phyloP scores from a whole-genome alignment of 2,888 invertebrate species.

The Sphaerophoria rueppellii region DNA sequence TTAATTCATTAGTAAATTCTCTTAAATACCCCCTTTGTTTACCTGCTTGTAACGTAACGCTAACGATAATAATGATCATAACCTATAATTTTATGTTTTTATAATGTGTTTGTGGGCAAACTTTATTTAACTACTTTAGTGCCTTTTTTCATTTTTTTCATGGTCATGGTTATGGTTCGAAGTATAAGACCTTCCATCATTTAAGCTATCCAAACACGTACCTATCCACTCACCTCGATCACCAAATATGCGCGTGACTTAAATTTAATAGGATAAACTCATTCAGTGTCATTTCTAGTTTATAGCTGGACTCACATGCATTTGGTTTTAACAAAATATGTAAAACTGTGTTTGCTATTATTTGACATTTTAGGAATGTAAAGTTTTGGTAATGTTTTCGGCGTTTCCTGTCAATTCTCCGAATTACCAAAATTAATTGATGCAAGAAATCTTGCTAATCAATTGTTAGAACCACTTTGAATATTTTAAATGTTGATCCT shows the following conservation, averaged over 20 bases:
- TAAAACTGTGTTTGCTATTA: background rate
- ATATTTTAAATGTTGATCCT: background rate
- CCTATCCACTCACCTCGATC: conserved; percentile 37
- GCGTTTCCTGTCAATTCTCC: background rate
- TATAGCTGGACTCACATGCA: background rate
- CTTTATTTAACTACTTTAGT: conserved; percentile 2
- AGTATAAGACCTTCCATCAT: conserved; percentile 7
- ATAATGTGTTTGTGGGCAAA: background rate
- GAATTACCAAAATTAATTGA: conserved; percentile 4
- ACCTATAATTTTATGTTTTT: background rate
- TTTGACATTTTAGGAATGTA: background rate
- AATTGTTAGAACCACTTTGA: background rate
- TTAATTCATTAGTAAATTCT: no score
- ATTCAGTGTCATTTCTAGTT: background rate
- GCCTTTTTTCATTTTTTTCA: conserved; percentile 19
- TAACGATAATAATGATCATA: no score
- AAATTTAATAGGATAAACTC: conserved; percentile 7
- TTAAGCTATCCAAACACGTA: conserved; percentile 14
- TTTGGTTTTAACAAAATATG: background rate
- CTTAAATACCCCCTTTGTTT: background rate
- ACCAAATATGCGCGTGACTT: conserved; percentile 29
- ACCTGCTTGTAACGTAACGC: background rate
- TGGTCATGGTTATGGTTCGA: conserved; percentile 36
- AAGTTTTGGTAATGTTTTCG: background rate
- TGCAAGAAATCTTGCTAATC: background rate